Conservation (phyloP, 2,797 vertebrate genomes). For the Podarcis siculus region DNA sequence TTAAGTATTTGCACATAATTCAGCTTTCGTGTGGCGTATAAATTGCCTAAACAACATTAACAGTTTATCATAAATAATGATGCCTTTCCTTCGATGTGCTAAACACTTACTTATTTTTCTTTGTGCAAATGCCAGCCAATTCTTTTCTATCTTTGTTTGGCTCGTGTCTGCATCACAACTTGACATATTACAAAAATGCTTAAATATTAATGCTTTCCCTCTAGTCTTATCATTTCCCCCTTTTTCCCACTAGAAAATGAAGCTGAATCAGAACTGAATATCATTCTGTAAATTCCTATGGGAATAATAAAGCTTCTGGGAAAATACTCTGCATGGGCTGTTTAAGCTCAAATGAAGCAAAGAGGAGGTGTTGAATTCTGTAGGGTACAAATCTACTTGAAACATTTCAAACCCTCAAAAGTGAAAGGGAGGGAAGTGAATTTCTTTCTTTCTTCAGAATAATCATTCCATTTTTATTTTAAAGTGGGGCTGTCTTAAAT, state of each 20-base stretch:
- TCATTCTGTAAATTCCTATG: background rate
- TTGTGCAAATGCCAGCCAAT: background rate
- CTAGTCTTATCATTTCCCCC: background rate
- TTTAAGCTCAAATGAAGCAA: constrained; percentile 27
- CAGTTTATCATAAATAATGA: background rate
- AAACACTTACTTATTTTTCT: background rate
- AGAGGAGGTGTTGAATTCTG: constrained; percentile 19
- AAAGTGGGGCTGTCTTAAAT: background rate
- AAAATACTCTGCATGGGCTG: constrained; percentile 20
- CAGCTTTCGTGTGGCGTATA: background rate
- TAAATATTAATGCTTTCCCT: constrained; percentile 3
- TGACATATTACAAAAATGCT: background rate
- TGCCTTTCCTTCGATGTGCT: background rate
- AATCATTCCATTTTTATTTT: background rate
- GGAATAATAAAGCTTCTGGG: constrained; percentile 31
- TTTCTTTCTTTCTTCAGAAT: background rate
- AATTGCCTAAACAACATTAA: background rate
- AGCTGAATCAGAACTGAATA: background rate
- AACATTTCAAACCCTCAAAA: background rate
- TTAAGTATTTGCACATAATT: background rate
- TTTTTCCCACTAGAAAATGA: background rate
- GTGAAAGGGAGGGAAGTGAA: background rate
- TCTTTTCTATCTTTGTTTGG: background rate
- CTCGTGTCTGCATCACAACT: background rate
- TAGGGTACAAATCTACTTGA: constrained; percentile 2